Evolutionary conservation across 1,140 invertebrate species (phyloP), one percentile per base, ranked within the genome.

Genomic region (Ips nitidus): DNA sequence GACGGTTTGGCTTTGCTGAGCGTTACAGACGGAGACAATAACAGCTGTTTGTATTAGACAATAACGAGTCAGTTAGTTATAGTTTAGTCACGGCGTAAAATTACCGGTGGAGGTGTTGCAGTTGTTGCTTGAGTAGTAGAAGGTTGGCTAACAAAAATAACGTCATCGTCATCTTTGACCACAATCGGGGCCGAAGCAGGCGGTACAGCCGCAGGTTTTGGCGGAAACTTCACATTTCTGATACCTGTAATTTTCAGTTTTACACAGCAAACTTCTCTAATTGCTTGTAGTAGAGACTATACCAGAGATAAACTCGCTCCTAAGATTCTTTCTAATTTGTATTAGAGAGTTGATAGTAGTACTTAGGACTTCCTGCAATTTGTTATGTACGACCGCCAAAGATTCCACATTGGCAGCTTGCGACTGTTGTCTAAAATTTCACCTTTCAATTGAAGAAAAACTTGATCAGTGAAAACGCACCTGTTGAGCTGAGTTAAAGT

Each of bases 321-420:
- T 63, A 41, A 79, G 65, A 71, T 75, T 79, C 55, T 79, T 79
- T 43, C 78, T 70, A 42, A 79, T 75, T 71, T 78, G 76, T 40
- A 79, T 79, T 5, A 79, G 69, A 22, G 78, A 77, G 65, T 79
- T 79, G 41, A 79, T 77, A 0, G 78, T 77, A 50, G 65, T 77
- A 61, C 78, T 79, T 7, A 79, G 65, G 2, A 79, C 71, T 56
- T 78, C 78, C 68, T 79, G 78, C 4, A 79, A 64, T 52, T 78
- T 76, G 59, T 79, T 79, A 45, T 79, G 78, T 38, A 79, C 74
- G 1, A 73, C 70, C 5, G 78, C 78, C 8, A 79, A 66, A 8
- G 72, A 69, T 66, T 78, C 77, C 0, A 79, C 74, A 42, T 70
- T 75, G 8, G 40, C 70, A 3, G 76, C 75, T 39, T 56, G 64